Evolutionary conservation across 2,888 invertebrate genomes (phyloP).

Genomic region (Holacanthella duospinosa): DNA sequence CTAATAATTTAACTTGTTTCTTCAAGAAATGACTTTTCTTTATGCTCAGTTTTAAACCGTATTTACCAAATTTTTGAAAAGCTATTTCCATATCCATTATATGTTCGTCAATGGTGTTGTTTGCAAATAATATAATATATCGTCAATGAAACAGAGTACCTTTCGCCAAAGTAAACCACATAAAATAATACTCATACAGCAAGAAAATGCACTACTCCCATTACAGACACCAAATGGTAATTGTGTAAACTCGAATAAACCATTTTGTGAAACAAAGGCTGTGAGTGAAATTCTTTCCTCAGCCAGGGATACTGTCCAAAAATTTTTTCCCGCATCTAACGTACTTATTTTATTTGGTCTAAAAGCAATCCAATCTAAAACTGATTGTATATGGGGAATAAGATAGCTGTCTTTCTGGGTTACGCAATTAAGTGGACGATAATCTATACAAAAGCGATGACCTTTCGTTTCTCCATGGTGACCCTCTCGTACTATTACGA

Average conservation of each 20-base stretch:
- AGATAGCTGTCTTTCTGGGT: slow-evolving; percentile 15
- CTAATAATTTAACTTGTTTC: slow-evolving; percentile 5
- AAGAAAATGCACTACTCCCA: not conserved
- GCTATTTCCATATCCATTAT: not conserved
- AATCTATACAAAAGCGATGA: slow-evolving; percentile 10
- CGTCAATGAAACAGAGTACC: slow-evolving; percentile 13
- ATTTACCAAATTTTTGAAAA: slow-evolving; percentile 6
- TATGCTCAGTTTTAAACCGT: slow-evolving; percentile 8
- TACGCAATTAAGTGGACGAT: slow-evolving; percentile 11
- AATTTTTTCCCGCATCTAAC: slow-evolving; percentile 12
- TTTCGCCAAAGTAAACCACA: slow-evolving; percentile 11
- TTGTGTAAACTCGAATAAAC: slow-evolving; percentile 8
- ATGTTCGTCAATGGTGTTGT: slow-evolving; percentile 8
- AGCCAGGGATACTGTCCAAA: slow-evolving; percentile 14
- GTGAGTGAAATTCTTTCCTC: slow-evolving; percentile 13
- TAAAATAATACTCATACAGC: slow-evolving; percentile 6
- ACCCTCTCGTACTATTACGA: too few relatives aligned
- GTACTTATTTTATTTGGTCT: slow-evolving; percentile 6
- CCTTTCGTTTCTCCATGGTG: too few relatives aligned
- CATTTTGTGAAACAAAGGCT: slow-evolving; percentile 11
- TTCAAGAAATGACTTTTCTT: slow-evolving; percentile 6
- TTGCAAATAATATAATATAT: slow-evolving; percentile 8
- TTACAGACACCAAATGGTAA: slow-evolving; percentile 14
- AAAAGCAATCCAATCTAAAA: slow-evolving; percentile 17
- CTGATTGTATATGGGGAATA: slow-evolving; percentile 10